A percentile compares a stretch with the other conserved stretches of the same genome.
Conservation (phyloP, 2,888 invertebrate species). For the Macrosiphum euphorbiae region DNA sequence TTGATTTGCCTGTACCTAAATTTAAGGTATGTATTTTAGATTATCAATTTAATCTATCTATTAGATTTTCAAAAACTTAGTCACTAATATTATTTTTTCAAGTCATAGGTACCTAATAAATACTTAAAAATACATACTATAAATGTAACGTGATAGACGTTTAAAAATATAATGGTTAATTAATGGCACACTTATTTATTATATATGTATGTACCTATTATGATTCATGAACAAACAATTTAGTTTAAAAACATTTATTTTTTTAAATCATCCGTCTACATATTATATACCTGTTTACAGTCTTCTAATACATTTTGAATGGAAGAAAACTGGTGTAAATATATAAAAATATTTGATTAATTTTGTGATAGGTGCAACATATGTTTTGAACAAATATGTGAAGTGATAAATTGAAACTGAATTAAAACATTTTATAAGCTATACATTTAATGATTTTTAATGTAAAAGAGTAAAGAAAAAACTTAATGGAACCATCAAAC, state of each 20-base stretch:
- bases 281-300: constrained; percentile 11
- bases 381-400: neutral
- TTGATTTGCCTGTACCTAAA: constrained; percentile 89
- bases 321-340: neutral
- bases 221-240: neutral
- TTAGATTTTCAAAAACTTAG: neutral
- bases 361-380: constrained; percentile 5
- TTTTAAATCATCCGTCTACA: neutral
- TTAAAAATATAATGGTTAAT: neutral
- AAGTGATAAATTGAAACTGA: constrained; percentile 21
- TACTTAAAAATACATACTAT: neutral
- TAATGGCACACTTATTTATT: too few species aligned
- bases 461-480: constrained; percentile 2
- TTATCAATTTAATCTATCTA: neutral
- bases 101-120: neutral
- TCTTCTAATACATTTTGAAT: constrained; percentile 1
- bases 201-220: too few species aligned
- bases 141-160: neutral
- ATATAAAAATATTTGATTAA: constrained; percentile 16
- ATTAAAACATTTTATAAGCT: neutral
- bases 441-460: neutral
- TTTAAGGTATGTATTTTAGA: constrained; percentile 73
- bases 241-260: neutral
- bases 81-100: neutral
- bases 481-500: neutral